Evolutionary conservation across 2,888 invertebrate species (phyloP), one percentile per base, ranked within the genome.

Genomic region (Monochamus alternatus): DNA sequence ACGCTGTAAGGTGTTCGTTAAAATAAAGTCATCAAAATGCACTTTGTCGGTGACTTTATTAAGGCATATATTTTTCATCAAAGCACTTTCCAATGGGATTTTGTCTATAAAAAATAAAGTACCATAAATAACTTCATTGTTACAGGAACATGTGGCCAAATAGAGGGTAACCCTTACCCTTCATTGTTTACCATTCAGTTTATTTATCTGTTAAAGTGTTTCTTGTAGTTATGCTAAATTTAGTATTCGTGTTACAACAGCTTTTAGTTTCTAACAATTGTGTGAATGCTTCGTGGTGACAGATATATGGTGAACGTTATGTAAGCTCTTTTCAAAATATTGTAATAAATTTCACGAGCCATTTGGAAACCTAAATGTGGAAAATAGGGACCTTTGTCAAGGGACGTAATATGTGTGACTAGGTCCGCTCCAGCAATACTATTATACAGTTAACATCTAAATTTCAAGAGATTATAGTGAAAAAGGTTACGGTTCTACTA

Each of bases 291-390:
- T 22, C 30, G 10, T 9, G 47, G 10, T 64, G 64, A 47, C 47
- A 64, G 64, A 64, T 47, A 47, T 64, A 64, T 51, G 47, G 31
- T 3, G 30, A 14, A 47, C 8, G 9, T 47, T 64, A 64, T 47
- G 47, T 64, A 65, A 43, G 5, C 64, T 58, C 58, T 43, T 64
- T 65, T 55, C 64, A 72, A 65, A 43, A 64, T 58, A 52, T 55
- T 38, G 51, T 44, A 65, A 72, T 72, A 72, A 65, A 65, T 72
- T 65, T 55, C 65, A 72, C 47, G 72, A 47, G 51, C 43, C 60
- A 72, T 65, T 72, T 72, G 12, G 64, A 32, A 55, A n/a, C 8
- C n/a, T 14, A 2, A 55, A 22, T 55, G 55, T n/a, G 55, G n/a
- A 55, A n/a, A n/a, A 14, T 5, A 10, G 47, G 9, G 10, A 47